A percentile compares a stretch with the other conserved stretches of the same genome.
These are phyloP conservation scores for Leptodirus hochenwartii DNA, from an alignment of 2,888 invertebrate genomes.

Conservation along the genomic window DNA sequence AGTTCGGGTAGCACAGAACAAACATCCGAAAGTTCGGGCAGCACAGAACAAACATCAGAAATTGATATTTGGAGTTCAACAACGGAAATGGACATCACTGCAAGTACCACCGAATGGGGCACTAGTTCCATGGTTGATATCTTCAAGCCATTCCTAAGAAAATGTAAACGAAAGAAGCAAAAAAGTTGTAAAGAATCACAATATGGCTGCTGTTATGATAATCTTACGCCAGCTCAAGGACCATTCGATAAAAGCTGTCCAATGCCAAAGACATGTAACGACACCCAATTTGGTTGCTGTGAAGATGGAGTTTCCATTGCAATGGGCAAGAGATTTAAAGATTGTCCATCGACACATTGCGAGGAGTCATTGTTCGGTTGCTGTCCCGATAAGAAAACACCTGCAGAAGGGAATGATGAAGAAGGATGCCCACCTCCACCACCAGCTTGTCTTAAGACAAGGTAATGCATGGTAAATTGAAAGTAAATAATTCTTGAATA, in stretches of 20 bases:
- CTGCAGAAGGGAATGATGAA: constrained; percentile 62
- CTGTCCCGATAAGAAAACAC: constrained; percentile 59
- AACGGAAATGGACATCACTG: constrained; percentile 16
- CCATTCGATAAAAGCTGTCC: constrained; percentile 66
- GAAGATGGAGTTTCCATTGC: constrained; percentile 66
- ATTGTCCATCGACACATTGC: constrained; percentile 60
- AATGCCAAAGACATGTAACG: constrained; percentile 52
- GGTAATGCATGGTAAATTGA: too few species aligned
- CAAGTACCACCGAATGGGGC: constrained; percentile 13
- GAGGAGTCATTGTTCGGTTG: constrained; percentile 71
- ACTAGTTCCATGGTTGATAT: constrained; percentile 18
- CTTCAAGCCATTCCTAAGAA: constrained; percentile 31
- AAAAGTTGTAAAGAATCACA: constrained; percentile 39
- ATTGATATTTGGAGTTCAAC: constrained; percentile 20
- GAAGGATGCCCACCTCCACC: constrained; percentile 63
- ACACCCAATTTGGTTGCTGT: constrained; percentile 65
- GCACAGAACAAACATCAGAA: constrained; percentile 10
- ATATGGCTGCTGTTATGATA: constrained; percentile 78
- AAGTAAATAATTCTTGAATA: constrained; percentile 4
- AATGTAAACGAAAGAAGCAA: constrained; percentile 38
- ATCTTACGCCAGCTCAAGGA: constrained; percentile 54
- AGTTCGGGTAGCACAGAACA: constrained; percentile 6
- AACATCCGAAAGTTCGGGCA: constrained; percentile 12
- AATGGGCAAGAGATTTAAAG: constrained; percentile 45
- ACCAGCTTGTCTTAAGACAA: constrained; percentile 36